These are phyloP conservation scores for Kobus ellipsiprymnus DNA, from an alignment of 2,113 vertebrate species.

Conservation along the genomic window DNA sequence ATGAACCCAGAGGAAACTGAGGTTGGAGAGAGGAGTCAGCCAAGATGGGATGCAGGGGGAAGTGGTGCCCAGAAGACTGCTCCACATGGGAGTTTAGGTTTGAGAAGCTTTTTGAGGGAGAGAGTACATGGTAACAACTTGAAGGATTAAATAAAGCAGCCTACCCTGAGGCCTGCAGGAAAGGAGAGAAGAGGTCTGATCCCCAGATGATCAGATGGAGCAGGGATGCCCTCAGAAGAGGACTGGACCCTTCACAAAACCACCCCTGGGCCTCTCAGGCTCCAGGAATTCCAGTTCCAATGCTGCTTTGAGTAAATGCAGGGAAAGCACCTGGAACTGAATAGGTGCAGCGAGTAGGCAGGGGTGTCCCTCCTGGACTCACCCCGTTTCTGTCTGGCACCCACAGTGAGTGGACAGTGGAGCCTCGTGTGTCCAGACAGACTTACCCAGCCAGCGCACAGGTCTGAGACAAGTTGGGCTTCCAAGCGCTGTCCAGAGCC, in stretches of 20 bases:
- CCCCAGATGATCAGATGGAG: accelerated
- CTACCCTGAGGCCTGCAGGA: background rate
- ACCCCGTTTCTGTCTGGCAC: background rate
- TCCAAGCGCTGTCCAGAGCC: background rate
- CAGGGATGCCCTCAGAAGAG: background rate
- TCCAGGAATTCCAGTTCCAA: background rate
- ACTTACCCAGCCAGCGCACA: background rate
- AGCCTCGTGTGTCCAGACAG: background rate
- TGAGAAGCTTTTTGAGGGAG: background rate
- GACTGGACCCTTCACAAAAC: background rate
- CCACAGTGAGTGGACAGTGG: background rate
- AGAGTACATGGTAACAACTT: background rate
- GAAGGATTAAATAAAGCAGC: background rate
- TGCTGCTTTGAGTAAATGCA: accelerated
- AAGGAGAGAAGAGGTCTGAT: background rate
- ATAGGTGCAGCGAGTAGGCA: accelerated
- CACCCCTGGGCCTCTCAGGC: background rate
- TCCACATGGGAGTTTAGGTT: background rate
- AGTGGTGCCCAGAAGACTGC: background rate
- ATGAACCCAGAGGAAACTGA: background rate
- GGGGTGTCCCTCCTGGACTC: background rate
- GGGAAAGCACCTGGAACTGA: accelerated
- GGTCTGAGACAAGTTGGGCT: accelerated
- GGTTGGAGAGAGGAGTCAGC: background rate
- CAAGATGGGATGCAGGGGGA: too few relatives aligned